These are phyloP conservation scores for Scolopax mira DNA, from an alignment of 2,113 vertebrate genomes.

Conservation along the genomic window DNA sequence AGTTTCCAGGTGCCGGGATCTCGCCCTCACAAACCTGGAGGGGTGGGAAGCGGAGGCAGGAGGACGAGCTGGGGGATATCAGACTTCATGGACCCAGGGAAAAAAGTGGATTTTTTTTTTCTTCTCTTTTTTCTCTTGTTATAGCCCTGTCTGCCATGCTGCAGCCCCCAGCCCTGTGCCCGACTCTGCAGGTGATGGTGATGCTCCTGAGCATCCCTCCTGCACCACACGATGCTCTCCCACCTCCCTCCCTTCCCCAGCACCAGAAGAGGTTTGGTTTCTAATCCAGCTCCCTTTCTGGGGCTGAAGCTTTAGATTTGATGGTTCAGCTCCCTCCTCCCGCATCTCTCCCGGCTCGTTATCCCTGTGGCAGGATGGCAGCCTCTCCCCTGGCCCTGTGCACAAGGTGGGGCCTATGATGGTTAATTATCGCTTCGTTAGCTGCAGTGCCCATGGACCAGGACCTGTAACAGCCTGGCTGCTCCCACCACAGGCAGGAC, in stretches of 20 bases:
- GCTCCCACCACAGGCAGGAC: not conserved
- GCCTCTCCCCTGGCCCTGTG: not conserved
- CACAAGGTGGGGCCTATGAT: fast-evolving
- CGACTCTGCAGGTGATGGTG: fast-evolving
- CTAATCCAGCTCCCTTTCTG: not conserved
- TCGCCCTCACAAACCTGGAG: no score
- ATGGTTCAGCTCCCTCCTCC: not conserved
- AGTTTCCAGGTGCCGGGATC: not conserved
- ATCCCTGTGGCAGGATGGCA: fast-evolving
- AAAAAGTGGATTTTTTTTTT: not conserved
- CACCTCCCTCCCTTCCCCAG: fast-evolving
- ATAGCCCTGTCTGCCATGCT: not conserved
- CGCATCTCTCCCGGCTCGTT: not conserved
- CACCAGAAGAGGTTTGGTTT: fast-evolving
- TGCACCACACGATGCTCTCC: fast-evolving
- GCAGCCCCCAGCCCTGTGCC: not conserved
- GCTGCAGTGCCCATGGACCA: not conserved
- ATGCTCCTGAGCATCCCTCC: not conserved
- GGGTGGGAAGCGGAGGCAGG: fast-evolving
- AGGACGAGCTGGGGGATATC: not conserved
- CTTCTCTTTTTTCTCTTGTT: not conserved
- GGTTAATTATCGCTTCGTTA: not conserved
- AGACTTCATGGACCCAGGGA: fast-evolving
- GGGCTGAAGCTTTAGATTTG: not conserved
- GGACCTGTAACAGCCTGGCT: not conserved